Percentiles rank a stretch among this genome's conserved stretches.
phyloP scores from a whole-genome alignment of 2,888 invertebrate species.

The Luperina nickerlii region DNA sequence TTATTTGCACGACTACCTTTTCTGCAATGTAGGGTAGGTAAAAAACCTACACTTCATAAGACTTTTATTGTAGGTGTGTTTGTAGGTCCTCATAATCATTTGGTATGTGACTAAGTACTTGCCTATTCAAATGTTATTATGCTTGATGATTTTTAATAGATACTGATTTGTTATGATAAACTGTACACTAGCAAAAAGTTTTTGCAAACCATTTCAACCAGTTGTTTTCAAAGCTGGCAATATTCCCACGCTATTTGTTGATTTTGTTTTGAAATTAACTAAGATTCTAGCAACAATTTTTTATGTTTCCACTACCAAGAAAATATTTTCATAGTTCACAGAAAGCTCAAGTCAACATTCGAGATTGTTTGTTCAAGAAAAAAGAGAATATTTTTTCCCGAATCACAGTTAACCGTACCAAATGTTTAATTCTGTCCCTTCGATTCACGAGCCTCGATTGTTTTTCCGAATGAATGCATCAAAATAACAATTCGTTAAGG shows the following conservation, averaged over 20 bases:
- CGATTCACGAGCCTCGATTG: slow-evolving; percentile 84
- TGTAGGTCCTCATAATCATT: not conserved
- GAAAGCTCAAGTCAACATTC: slow-evolving; percentile 18
- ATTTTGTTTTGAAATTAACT: slow-evolving; percentile 6
- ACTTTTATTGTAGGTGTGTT: too few species aligned
- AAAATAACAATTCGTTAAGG: slow-evolving; percentile 88
- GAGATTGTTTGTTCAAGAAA: slow-evolving; percentile 45
- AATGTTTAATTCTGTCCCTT: slow-evolving; percentile 86
- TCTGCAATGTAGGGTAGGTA: not conserved
- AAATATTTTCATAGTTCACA: slow-evolving; percentile 29
- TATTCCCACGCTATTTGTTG: slow-evolving; percentile 32
- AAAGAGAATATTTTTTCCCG: slow-evolving; percentile 62
- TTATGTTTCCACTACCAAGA: not conserved
- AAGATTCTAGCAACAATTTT: not conserved
- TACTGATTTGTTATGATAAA: slow-evolving; percentile 31
- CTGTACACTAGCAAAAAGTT: slow-evolving; percentile 3
- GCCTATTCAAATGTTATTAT: not conserved
- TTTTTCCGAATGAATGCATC: slow-evolving; percentile 88
- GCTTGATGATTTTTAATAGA: not conserved
- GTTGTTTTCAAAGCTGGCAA: slow-evolving; percentile 25
- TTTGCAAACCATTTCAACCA: slow-evolving; percentile 14
- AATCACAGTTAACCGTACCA: slow-evolving; percentile 81
- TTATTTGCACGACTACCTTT: not conserved
- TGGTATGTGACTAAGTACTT: not conserved
- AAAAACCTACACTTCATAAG: not conserved